A percentile compares a stretch with the other conserved stretches of the same genome.
phyloP scores from a whole-genome alignment of 1,140 invertebrate genomes.

The Xylocopa sonorina region DNA sequence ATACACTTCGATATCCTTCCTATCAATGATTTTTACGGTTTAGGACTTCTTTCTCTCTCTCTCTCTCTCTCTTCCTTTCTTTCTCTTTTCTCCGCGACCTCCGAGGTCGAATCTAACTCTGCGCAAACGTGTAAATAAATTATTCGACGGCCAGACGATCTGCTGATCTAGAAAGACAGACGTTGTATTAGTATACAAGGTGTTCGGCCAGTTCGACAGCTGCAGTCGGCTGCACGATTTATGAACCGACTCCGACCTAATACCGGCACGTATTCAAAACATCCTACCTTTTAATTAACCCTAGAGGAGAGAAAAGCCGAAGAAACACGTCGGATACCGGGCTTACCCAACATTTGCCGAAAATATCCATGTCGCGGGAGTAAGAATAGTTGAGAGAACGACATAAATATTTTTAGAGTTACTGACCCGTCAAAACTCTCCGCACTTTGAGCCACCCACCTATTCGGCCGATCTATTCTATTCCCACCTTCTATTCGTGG shows the following conservation, averaged over 20 bases:
- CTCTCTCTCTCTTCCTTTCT: not conserved
- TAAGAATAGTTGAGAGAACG: constrained; percentile 66
- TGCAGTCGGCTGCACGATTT: constrained; percentile 13
- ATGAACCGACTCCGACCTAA: constrained; percentile 33
- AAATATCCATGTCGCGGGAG: constrained; percentile 65
- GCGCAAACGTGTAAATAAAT: too few species aligned
- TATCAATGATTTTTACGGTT: constrained; percentile 61
- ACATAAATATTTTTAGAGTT: constrained; percentile 69
- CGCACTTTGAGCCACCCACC: constrained; percentile 48
- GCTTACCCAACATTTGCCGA: constrained; percentile 67
- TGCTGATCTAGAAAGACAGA: too few species aligned
- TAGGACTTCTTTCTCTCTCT: too few species aligned
- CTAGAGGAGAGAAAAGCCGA: constrained; percentile 47
- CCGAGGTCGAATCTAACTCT: too few species aligned
- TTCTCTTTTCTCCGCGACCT: too few species aligned
- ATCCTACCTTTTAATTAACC: constrained; percentile 61
- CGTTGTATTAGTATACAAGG: too few species aligned
- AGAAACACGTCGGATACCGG: constrained; percentile 48
- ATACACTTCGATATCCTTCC: constrained; percentile 62
- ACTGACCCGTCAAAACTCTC: constrained; percentile 69
- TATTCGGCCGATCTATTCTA: too few species aligned
- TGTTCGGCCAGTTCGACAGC: too few species aligned
- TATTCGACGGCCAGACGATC: too few species aligned
- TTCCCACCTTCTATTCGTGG: too few species aligned
- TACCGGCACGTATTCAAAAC: constrained; percentile 78